Evolutionary conservation across 2,888 invertebrate species (phyloP).

Genomic region (Aporophyla nigra): DNA sequence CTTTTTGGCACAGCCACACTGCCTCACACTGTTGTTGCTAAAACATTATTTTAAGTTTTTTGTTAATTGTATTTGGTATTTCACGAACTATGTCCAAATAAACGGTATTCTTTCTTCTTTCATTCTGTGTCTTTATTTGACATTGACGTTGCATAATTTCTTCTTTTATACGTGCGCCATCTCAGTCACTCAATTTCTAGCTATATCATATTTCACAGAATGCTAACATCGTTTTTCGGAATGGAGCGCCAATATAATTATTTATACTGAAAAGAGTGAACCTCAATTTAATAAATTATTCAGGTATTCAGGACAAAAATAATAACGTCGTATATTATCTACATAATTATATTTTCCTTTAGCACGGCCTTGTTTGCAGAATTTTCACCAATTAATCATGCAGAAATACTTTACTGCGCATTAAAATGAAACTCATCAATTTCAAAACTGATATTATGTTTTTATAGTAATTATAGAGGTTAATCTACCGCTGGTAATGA

Average conservation of each 20-base stretch:
- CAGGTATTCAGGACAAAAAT: background rate
- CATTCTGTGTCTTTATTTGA: too few relatives aligned
- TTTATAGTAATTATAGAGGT: too few relatives aligned
- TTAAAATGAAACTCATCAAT: background rate
- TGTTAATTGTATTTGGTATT: too few relatives aligned
- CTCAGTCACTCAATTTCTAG: too few relatives aligned
- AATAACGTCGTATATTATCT: background rate
- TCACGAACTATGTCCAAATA: too few relatives aligned
- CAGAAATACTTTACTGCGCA: background rate
- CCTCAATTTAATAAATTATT: background rate
- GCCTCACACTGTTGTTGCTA: too few relatives aligned
- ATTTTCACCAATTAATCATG: conserved; percentile 8
- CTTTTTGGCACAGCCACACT: too few relatives aligned
- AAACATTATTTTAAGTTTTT: too few relatives aligned
- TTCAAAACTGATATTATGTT: background rate
- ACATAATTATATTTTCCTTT: background rate
- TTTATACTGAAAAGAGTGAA: background rate
- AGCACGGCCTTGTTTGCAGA: background rate
- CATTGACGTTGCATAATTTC: too few relatives aligned
- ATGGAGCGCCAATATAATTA: background rate
- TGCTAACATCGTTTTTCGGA: background rate
- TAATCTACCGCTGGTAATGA: too few relatives aligned
- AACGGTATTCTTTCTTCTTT: too few relatives aligned
- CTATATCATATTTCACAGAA: background rate
- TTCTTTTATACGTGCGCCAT: too few relatives aligned